Base-by-base conservation (phyloP, 2,888 invertebrate species). In the Chloromyia formosa region DNA sequence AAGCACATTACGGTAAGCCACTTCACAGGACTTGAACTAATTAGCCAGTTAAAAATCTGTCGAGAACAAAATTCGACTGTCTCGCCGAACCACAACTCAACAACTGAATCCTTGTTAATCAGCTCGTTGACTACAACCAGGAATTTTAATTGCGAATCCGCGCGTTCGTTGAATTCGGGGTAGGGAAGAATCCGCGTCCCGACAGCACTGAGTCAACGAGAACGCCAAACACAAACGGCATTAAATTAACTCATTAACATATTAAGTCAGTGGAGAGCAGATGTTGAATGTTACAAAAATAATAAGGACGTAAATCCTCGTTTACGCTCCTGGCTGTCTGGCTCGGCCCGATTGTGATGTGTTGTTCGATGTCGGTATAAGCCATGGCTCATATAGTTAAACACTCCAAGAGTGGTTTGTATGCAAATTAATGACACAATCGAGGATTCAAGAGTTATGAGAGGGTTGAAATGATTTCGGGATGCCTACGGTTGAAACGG, bases 221-320 rank as follows among this genome's bases (percentile, higher is more conserved):
- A 35, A 2, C 3, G 27, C 3, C 27, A 35, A 35, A 35, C 27
- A 35, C 27, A 35, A 23, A 12, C 58, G 56, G n/a, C n/a, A 16
- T 62, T 12, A 74, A 77, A 77, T 77, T 77, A 75, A 77, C 77
- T 77, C 75, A 77, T 77, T 77, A 77, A 75, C 77, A 77, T 77
- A 77, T 75, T 75, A 74, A 74, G 74, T 71, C 66, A 27, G 49
- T 20, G 18, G n/a, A 54, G 71, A 73, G 77, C 77, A 77, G 77
- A 77, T 77, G 77, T 66, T 42, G 62, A 62, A 58, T 18, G 62
- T 18, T 18, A 66, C 49, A 66, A 71, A 40, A 56, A 71, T 56
- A 71, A 54, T 23, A 53, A 71, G 42, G 56, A 56, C 58, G 66
- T 20, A 22, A 35, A 35, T 35, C 27, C 27, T 35, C 27, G 27